These are phyloP conservation scores for Clarias laeviceps DNA, from an alignment of 2,797 vertebrate genomes.

Conservation along the genomic window DNA sequence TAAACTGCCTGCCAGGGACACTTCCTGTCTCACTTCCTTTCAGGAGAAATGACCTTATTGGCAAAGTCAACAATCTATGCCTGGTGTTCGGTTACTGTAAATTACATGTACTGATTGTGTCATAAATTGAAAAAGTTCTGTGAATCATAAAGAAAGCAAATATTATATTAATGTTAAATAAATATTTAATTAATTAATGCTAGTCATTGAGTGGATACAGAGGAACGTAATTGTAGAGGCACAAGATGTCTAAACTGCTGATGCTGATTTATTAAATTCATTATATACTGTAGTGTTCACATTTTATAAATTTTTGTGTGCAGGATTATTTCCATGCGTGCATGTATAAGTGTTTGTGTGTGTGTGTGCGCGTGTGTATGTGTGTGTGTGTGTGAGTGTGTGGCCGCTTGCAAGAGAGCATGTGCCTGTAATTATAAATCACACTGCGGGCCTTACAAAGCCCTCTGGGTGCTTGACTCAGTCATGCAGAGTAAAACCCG, in stretches of 20 bases:
- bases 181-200: background rate
- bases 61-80: constrained; percentile 5
- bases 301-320: background rate
- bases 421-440: constrained; percentile 65
- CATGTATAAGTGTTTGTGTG: constrained; percentile 39
- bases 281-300: background rate
- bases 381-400: constrained; percentile 41
- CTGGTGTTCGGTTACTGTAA: background rate
- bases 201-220: background rate
- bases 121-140: background rate
- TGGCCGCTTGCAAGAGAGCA: constrained; percentile 29
- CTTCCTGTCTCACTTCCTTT: constrained; percentile 58
- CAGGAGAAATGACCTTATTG: constrained; percentile 25
- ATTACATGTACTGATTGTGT: background rate
- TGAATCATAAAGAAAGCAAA: background rate
- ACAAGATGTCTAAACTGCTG: background rate
- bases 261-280: background rate
- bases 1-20: constrained; percentile 36
- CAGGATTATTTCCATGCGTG: background rate
- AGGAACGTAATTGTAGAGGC: background rate
- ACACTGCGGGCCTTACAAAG: constrained; percentile 67
- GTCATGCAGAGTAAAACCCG: constrained; percentile 73
- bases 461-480: constrained; percentile 75
- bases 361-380: constrained; percentile 41
- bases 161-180: background rate